Base-by-base conservation (phyloP, 1,140 invertebrate species). In the Chionoecetes opilio region DNA sequence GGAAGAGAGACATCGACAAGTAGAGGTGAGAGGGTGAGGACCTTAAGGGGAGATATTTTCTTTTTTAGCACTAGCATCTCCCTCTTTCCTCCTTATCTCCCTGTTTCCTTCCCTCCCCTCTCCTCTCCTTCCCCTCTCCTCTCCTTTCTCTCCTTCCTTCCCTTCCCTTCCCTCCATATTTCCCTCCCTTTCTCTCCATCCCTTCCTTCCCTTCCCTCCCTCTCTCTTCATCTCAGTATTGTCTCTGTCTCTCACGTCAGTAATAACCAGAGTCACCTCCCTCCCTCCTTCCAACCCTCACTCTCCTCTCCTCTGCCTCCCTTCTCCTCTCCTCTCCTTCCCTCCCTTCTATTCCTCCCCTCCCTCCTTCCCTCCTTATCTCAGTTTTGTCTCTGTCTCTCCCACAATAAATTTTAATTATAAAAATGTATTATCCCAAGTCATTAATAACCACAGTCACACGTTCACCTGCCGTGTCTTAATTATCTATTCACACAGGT, bases 401-500 rank as follows among this genome's bases (percentile, higher is more conserved):
- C n/a, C n/a, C n/a, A n/a, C n/a, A n/a, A n/a, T n/a, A n/a, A n/a
- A n/a, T n/a, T n/a, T n/a, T n/a, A n/a, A n/a, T n/a, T n/a, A n/a
- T n/a, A n/a, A n/a, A n/a, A n/a, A n/a, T n/a, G n/a, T n/a, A n/a
- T n/a, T n/a, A n/a, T n/a, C n/a, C n/a, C n/a, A n/a, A n/a, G n/a
- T n/a, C n/a, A n/a, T n/a, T n/a, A 75, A 75, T 75, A n/a, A 75
- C 21, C 0, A 2, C 21, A 75, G 63, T 75, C 9, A 26, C 21
- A n/a, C 63, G 21, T 75, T 75, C 63, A 5, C 63, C n/a, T 26
- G 0, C 2, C 63, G 63, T 75, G 21, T 75, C 21, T n/a, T 75
- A 75, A 75, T 75, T 75, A 75, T 75, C 26, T 3, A 75, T 75
- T 75, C 63, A 75, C 63, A 75, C 63, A 75, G 63, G 63, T 75